phyloP scores from a whole-genome alignment of 2,888 invertebrate species.

The Smittia sp. region DNA sequence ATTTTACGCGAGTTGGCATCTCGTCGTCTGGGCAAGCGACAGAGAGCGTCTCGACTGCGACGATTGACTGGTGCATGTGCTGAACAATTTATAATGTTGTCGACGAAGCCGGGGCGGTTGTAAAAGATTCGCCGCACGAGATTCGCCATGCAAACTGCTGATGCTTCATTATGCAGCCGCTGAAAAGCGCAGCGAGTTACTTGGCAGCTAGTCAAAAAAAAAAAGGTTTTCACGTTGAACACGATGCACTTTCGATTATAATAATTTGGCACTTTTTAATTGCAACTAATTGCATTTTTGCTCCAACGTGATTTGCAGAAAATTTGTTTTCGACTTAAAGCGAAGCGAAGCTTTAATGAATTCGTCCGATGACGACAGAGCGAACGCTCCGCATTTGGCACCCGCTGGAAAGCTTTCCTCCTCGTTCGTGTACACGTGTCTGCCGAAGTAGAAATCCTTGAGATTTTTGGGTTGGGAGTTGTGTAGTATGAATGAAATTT shows the following conservation, averaged over 20 bases:
- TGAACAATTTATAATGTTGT: slow-evolving; percentile 22
- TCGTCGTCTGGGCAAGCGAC: neutral
- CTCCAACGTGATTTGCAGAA: no score
- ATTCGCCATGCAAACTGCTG: slow-evolving; percentile 30
- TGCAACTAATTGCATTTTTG: no score
- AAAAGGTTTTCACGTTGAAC: no score
- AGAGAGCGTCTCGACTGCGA: neutral
- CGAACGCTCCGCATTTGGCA: neutral
- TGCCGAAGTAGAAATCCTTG: slow-evolving; percentile 36
- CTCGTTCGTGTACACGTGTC: slow-evolving; percentile 32
- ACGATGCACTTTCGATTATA: no score
- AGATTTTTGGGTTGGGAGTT: slow-evolving; percentile 4
- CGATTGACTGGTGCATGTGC: slow-evolving; percentile 36
- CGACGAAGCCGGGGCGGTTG: neutral
- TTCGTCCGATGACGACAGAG: neutral
- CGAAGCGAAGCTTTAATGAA: no score
- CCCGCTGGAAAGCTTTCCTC: neutral
- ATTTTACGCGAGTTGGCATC: slow-evolving; percentile 26
- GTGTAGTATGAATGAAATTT: slow-evolving; percentile 7
- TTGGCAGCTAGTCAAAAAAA: slow-evolving; percentile 1
- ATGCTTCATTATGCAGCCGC: slow-evolving; percentile 4
- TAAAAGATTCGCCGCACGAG: slow-evolving; percentile 28
- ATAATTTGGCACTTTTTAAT: no score
- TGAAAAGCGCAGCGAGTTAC: neutral
- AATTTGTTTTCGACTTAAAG: no score